These are phyloP conservation scores for Ips nitidus DNA, from an alignment of 1,140 invertebrate species.

Conservation along the genomic window DNA sequence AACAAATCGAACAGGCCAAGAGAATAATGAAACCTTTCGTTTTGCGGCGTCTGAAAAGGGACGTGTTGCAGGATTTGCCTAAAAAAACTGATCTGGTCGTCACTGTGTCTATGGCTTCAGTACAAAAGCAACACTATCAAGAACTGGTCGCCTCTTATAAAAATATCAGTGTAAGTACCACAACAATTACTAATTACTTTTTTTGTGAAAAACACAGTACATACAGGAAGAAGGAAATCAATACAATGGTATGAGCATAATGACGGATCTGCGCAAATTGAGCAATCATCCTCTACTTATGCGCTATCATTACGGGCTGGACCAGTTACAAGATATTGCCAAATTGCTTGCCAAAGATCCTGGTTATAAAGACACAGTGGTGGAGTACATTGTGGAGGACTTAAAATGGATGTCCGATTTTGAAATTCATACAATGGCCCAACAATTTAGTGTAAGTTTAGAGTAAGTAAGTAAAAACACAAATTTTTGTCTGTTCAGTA, in stretches of 20 bases:
- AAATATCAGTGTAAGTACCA: constrained; percentile 54
- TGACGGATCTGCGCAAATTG: constrained; percentile 86
- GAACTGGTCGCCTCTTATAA: constrained; percentile 73
- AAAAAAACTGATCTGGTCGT: constrained; percentile 73
- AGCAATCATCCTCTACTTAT: constrained; percentile 88
- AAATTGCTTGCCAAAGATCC: constrained; percentile 69
- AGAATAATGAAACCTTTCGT: constrained; percentile 96
- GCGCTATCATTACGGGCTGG: constrained; percentile 76
- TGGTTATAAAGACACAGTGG: constrained; percentile 77
- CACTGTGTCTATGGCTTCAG: constrained; percentile 64
- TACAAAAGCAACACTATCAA: constrained; percentile 75
- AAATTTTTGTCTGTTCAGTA: background rate
- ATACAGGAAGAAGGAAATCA: constrained; percentile 37
- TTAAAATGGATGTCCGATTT: constrained; percentile 87
- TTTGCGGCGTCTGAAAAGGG: constrained; percentile 82
- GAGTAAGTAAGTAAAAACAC: background rate
- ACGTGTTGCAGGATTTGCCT: constrained; percentile 82
- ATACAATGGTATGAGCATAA: constrained; percentile 70
- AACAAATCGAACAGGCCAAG: constrained; percentile 90
- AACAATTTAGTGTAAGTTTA: constrained; percentile 60
- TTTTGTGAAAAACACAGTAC: background rate
- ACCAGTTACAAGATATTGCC: constrained; percentile 71
- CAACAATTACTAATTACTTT: background rate
- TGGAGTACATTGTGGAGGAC: constrained; percentile 84
- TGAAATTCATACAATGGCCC: constrained; percentile 80